phyloP scores from a whole-genome alignment of 2,113 vertebrate species.

The Myanophis thanlyinensis region DNA sequence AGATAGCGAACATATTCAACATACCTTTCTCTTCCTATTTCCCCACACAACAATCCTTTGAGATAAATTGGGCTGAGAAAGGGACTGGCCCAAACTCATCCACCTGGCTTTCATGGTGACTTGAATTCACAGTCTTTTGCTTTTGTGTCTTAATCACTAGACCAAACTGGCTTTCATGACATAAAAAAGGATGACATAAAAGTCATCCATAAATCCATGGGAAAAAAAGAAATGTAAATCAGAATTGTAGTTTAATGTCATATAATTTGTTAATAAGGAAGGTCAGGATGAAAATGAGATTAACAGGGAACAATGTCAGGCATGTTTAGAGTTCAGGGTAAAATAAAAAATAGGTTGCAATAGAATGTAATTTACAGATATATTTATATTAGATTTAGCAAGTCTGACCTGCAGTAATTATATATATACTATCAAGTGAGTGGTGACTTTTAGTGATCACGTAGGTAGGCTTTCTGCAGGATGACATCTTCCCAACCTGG shows the following conservation, averaged over 20 bases:
- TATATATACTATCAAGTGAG: neutral
- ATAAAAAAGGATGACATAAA: neutral
- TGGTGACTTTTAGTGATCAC: neutral
- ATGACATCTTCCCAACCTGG: neutral
- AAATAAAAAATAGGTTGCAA: neutral
- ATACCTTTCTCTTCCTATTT: neutral
- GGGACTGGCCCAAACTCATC: neutral
- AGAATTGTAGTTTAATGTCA: neutral
- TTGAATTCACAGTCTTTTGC: neutral
- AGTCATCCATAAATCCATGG: neutral
- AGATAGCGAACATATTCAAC: neutral
- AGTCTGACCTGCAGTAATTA: neutral
- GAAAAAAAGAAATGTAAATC: neutral
- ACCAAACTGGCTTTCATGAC: neutral
- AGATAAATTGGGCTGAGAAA: neutral
- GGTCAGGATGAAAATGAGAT: neutral
- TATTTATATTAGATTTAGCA: neutral
- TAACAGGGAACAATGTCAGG: neutral
- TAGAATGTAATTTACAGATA: neutral
- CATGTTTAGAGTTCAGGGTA: neutral
- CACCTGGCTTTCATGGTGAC: neutral
- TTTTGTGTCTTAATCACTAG: neutral
- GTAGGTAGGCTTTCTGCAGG: neutral
- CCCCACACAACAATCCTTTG: neutral
- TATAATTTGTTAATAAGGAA: neutral